Evolutionary conservation across 64 coral and sea anemone species (phyloP).

Genomic region (Montipora capricornis): DNA sequence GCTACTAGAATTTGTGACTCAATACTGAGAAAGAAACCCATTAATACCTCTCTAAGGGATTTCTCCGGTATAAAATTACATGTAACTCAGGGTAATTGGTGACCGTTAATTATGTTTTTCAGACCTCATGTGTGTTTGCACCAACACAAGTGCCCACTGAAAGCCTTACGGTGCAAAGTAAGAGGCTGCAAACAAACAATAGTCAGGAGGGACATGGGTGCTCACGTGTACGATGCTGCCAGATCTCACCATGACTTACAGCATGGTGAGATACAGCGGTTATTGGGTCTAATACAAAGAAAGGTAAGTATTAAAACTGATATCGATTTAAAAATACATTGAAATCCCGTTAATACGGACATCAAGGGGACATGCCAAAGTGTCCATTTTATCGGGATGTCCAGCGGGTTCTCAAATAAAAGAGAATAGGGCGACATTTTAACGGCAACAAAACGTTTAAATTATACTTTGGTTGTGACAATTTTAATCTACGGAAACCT

Average conservation of each 20-base stretch:
- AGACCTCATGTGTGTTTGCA: conserved; percentile 3
- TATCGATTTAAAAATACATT: not conserved
- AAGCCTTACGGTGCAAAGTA: conserved; percentile 4
- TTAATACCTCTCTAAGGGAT: not conserved
- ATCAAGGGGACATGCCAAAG: not conserved
- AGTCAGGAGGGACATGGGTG: conserved; percentile 5
- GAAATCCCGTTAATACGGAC: not conserved
- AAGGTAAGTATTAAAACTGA: conserved; percentile 5
- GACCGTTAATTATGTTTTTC: not conserved
- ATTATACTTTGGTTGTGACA: too few relatives aligned
- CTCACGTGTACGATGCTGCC: not conserved
- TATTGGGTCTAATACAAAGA: conserved; percentile 14
- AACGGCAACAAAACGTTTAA: too few relatives aligned
- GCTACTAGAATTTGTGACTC: not conserved
- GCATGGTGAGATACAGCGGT: conserved; percentile 17
- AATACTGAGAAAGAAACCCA: not conserved
- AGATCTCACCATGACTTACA: conserved; percentile 14
- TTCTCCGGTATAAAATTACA: not conserved
- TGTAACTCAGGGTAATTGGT: not conserved
- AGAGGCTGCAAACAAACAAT: not conserved
- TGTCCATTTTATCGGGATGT: too few relatives aligned
- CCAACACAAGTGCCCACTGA: not conserved
- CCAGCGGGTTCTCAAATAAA: too few relatives aligned
- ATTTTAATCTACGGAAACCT: too few relatives aligned
- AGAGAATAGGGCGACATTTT: too few relatives aligned